A percentile compares a stretch with the other conserved stretches of the same genome.
These are phyloP conservation scores for Xestoiulus laeticollis DNA, from an alignment of 2,888 invertebrate species.

Conservation along the genomic window DNA sequence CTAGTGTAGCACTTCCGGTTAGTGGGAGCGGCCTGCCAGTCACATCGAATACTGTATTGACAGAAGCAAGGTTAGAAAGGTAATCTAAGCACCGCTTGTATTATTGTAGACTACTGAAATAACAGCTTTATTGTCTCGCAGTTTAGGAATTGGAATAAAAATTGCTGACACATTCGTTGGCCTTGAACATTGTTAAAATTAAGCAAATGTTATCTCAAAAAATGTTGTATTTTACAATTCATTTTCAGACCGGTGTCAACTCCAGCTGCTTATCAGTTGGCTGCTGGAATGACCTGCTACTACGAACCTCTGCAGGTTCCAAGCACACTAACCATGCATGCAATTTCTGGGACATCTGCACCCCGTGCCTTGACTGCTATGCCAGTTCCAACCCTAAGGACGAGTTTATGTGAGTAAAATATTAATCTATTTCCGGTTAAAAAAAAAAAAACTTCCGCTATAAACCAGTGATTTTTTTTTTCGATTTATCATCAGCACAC, in stretches of 20 bases:
- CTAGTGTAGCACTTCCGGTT: constrained; percentile 55
- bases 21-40: constrained; percentile 55
- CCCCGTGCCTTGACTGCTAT: constrained; percentile 51
- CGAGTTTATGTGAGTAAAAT: neutral
- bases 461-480: neutral
- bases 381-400: constrained; percentile 54
- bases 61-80: constrained; percentile 46
- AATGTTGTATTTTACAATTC: neutral
- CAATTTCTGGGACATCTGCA: constrained; percentile 49
- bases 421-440: neutral
- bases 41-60: constrained; percentile 21
- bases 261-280: constrained; percentile 48
- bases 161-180: neutral
- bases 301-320: constrained; percentile 48
- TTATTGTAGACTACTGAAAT: no score
- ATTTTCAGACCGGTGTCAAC: neutral
- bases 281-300: constrained; percentile 50
- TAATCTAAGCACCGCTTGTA: no score
- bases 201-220: no score
- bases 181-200: no score
- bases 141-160: no score
- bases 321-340: constrained; percentile 51
- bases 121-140: no score
- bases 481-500: constrained; percentile 43
- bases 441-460: neutral